Conservation (phyloP, 2,888 invertebrate genomes). For the Melipona beecheii region DNA sequence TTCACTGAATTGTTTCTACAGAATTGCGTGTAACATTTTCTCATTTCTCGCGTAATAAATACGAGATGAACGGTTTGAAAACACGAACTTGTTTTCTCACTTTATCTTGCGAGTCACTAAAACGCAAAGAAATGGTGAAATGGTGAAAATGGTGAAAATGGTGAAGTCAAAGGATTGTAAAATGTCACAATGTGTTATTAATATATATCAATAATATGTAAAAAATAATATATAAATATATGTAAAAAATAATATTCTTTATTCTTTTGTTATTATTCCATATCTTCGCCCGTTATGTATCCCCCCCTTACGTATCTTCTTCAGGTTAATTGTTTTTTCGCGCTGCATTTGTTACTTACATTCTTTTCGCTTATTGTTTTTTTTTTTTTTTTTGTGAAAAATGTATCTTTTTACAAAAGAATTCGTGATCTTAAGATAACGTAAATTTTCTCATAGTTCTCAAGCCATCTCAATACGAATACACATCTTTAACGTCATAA, state of each 20-base stretch:
- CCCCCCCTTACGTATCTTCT: constrained; percentile 63
- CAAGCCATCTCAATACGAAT: too few species aligned
- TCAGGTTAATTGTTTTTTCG: constrained; percentile 59
- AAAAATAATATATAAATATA: constrained; percentile 81
- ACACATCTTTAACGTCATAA: too few species aligned
- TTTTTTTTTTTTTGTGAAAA: too few species aligned
- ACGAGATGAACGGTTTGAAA: too few species aligned
- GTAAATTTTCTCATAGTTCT: too few species aligned
- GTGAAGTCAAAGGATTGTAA: constrained; percentile 27
- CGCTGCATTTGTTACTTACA: constrained; percentile 62
- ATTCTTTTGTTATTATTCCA: constrained; percentile 81
- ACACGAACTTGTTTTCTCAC: background rate
- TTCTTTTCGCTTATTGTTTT: constrained; percentile 1
- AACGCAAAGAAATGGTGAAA: too few species aligned
- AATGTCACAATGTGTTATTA: constrained; percentile 71
- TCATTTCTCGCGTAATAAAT: background rate
- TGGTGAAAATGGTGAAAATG: background rate
- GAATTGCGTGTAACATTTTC: background rate
- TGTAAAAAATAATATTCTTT: constrained; percentile 82
- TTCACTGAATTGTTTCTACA: background rate
- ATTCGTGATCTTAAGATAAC: too few species aligned
- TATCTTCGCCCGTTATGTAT: constrained; percentile 77
- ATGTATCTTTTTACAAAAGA: too few species aligned
- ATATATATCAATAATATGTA: constrained; percentile 77
- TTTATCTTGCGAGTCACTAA: too few species aligned